A percentile compares a stretch with the other conserved stretches of the same genome.
Conservation (phyloP, 2,797 vertebrate genomes). For the Rhynchonycteris naso region DNA sequence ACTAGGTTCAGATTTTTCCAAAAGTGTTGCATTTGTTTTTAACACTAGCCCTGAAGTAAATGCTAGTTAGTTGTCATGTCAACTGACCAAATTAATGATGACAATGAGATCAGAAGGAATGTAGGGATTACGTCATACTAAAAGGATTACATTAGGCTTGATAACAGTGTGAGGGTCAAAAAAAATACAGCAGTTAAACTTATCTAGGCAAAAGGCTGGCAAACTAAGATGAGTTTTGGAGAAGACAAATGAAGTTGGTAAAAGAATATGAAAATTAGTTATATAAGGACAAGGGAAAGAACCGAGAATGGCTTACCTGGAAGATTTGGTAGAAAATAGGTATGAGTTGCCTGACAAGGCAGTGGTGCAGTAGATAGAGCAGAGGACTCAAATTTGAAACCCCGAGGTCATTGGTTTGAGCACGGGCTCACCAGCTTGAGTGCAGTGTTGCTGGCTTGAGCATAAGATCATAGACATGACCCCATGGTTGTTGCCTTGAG, state of each 20-base stretch:
- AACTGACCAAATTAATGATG: neutral
- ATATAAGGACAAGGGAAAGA: neutral
- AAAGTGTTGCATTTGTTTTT: neutral
- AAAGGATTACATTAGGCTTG: neutral
- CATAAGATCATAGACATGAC: no score
- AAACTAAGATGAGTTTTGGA: neutral
- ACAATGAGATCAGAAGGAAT: neutral
- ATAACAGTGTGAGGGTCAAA: neutral
- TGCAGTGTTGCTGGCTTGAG: no score
- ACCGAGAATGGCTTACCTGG: neutral
- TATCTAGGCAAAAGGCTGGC: neutral
- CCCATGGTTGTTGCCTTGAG: no score
- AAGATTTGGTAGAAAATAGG: neutral
- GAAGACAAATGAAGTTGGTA: neutral
- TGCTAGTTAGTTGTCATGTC: neutral
- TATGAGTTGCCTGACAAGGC: neutral
- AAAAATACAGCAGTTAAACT: neutral
- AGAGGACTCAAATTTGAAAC: no score
- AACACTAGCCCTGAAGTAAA: neutral
- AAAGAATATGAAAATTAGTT: slow-evolving; percentile 9
- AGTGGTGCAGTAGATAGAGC: no score
- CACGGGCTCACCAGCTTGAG: no score
- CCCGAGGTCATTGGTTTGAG: no score
- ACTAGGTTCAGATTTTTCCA: neutral
- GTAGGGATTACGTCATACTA: neutral